phyloP scores from a whole-genome alignment of 2,113 vertebrate genomes.

The Mormoops blainvillei region DNA sequence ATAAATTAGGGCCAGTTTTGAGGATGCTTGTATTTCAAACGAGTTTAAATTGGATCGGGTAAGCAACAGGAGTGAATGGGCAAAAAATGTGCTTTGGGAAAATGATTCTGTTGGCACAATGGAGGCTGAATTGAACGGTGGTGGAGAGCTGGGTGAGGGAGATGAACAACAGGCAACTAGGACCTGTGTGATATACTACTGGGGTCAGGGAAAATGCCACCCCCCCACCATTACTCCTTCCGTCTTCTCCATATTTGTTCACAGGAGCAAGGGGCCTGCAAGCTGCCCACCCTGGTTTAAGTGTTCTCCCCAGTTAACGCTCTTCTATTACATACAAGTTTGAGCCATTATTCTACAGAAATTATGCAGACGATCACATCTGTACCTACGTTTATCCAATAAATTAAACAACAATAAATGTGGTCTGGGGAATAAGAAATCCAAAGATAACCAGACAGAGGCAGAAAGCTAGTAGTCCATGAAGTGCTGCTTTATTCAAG shows the following conservation, averaged over 20 bases:
- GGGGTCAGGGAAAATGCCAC: fast-evolving
- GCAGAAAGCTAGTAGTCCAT: background rate
- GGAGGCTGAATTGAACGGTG: background rate
- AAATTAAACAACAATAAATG: background rate
- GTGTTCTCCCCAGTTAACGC: background rate
- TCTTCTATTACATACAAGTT: background rate
- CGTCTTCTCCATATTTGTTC: background rate
- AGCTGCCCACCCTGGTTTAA: background rate
- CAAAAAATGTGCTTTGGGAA: background rate
- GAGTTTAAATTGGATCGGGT: background rate
- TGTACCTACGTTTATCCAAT: background rate
- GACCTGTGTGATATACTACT: fast-evolving
- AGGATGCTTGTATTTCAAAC: background rate
- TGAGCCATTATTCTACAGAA: background rate
- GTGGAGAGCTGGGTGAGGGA: too few relatives aligned
- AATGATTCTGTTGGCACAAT: background rate
- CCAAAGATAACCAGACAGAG: background rate
- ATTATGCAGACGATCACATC: background rate
- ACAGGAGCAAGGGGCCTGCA: background rate
- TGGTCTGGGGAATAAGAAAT: background rate
- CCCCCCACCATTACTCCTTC: background rate
- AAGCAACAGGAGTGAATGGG: background rate
- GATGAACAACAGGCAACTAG: background rate
- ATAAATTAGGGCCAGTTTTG: background rate
- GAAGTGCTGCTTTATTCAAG: background rate